These are phyloP conservation scores for Centrocercus urophasianus DNA, from an alignment of 2,113 vertebrate species.

Conservation along the genomic window DNA sequence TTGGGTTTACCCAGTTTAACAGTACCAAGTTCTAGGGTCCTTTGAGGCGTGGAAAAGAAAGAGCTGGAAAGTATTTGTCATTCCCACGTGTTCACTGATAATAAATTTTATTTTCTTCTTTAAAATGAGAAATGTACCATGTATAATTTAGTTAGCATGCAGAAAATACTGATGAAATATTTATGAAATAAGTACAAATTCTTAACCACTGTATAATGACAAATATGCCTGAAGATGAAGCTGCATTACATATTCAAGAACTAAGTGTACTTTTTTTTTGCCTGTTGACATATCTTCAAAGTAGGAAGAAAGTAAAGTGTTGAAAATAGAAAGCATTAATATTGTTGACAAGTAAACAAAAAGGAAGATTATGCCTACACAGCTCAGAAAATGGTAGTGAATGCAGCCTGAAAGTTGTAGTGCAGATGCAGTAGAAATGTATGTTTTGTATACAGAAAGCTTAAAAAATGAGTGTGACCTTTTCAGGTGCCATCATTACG, in stretches of 20 bases:
- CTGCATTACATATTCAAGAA: not conserved
- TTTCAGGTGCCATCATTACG: not conserved
- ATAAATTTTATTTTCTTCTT: not conserved
- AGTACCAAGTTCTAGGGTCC: not conserved
- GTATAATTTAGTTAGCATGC: not conserved
- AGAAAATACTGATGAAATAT: not conserved
- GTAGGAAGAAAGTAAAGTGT: slow-evolving; percentile 1
- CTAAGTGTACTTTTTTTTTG: not conserved
- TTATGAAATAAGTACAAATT: slow-evolving; percentile 2
- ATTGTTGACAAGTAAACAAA: slow-evolving; percentile 68
- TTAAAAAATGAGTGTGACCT: slow-evolving; percentile 46
- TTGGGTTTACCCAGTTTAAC: not conserved
- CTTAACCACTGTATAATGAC: not conserved
- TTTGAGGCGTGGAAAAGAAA: not conserved
- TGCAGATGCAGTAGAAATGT: not conserved
- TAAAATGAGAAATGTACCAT: not conserved
- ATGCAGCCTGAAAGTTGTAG: not conserved
- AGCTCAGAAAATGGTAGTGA: slow-evolving; percentile 28
- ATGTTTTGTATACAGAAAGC: slow-evolving; percentile 12
- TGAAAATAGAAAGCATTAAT: slow-evolving; percentile 62
- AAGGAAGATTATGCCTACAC: slow-evolving; percentile 42
- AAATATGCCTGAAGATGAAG: slow-evolving; percentile 8
- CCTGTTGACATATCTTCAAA: slow-evolving; percentile 38
- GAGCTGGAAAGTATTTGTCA: not conserved
- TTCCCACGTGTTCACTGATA: not conserved